Evolutionary conservation across 2,888 invertebrate genomes (phyloP).

Genomic region (Archaeoteleia sp.): DNA sequence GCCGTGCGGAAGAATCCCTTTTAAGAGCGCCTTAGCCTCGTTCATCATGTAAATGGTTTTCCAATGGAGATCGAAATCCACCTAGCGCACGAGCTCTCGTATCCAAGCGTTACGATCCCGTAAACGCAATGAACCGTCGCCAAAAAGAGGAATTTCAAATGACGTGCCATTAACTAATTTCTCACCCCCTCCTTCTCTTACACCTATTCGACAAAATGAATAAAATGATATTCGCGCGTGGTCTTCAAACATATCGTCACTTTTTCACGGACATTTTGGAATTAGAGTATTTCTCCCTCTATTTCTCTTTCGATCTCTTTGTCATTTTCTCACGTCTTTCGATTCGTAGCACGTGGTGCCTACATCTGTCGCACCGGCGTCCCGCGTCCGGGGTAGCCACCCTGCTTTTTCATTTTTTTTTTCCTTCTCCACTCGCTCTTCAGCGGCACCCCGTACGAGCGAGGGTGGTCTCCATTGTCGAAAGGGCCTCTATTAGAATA

Average conservation of each 20-base stretch:
- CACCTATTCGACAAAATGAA: constrained; percentile 17
- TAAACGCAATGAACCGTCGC: constrained; percentile 13
- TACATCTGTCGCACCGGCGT: constrained; percentile 69
- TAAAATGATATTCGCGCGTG: too few species aligned
- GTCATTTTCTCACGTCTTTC: constrained; percentile 8
- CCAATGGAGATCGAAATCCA: constrained; percentile 53
- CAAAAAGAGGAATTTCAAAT: background rate
- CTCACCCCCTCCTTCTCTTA: constrained; percentile 10
- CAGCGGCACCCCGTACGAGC: constrained; percentile 48
- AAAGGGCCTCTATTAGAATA: constrained; percentile 59
- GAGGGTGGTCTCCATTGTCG: constrained; percentile 50
- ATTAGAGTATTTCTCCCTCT: constrained; percentile 61
- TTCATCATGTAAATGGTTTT: constrained; percentile 55
- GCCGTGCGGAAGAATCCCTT: constrained; percentile 51
- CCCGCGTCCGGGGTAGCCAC: constrained; percentile 14
- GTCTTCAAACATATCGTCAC: too few species aligned
- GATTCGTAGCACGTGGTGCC: constrained; percentile 67
- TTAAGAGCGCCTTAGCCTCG: constrained; percentile 49
- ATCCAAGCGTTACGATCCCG: constrained; percentile 46
- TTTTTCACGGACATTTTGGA: too few species aligned
- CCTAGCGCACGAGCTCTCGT: constrained; percentile 38
- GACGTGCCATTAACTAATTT: constrained; percentile 14
- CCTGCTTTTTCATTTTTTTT: constrained; percentile 21
- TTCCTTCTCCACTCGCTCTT: constrained; percentile 42
- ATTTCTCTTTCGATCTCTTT: background rate